A percentile compares a stretch with the other conserved stretches of the same genome.
These are phyloP conservation scores for Avahi laniger DNA, from an alignment of 2,797 vertebrate species.

Conservation along the genomic window DNA sequence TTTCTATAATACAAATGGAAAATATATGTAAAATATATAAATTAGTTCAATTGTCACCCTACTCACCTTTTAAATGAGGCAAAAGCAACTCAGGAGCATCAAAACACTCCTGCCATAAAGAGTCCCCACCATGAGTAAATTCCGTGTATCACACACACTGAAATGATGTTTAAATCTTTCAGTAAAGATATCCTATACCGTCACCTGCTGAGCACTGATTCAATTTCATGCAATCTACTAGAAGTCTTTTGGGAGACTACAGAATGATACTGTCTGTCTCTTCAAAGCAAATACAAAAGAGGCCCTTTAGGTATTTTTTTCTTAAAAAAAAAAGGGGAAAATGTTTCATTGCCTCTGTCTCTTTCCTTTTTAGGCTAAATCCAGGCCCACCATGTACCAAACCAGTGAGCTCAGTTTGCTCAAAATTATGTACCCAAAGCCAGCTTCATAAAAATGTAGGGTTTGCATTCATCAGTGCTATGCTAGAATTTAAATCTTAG, in stretches of 20 bases:
- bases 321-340: background rate
- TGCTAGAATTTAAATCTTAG: background rate
- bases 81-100: background rate
- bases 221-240: background rate
- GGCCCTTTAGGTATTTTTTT: background rate
- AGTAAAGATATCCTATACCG: background rate
- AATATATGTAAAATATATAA: background rate
- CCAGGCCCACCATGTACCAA: background rate
- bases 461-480: background rate
- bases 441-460: background rate
- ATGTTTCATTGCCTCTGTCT: background rate
- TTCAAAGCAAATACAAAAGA: slow-evolving; percentile 10
- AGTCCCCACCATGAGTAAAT: too few relatives aligned
- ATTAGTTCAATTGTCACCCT: background rate
- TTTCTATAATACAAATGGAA: background rate
- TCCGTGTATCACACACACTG: background rate
- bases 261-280: background rate
- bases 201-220: background rate
- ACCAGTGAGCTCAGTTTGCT: background rate
- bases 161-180: background rate
- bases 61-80: background rate
- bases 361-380: background rate
- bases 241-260: background rate
- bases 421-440: background rate
- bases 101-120: background rate